Evolutionary conservation across 2,888 invertebrate species (phyloP).

Genomic region (Dysmachus trigonus): DNA sequence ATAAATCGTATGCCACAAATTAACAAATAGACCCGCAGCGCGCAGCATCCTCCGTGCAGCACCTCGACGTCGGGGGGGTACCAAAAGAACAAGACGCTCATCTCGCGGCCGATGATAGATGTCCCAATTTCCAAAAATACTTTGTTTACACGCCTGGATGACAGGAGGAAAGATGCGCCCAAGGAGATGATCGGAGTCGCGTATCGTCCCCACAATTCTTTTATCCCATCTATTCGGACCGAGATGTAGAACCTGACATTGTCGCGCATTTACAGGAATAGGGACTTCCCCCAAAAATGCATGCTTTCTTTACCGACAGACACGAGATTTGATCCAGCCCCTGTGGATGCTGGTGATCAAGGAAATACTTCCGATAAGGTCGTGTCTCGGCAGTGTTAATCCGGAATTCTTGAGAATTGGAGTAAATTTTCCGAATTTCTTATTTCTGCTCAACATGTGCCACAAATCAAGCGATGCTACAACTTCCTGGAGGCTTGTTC

Average conservation of each 20-base stretch:
- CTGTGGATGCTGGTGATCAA: neutral
- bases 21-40: constrained; percentile 19
- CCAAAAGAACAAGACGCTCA: constrained; percentile 3
- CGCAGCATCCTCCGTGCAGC: neutral
- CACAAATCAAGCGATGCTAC: neutral
- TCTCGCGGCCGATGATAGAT: constrained; percentile 24
- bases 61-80: neutral
- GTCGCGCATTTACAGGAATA: neutral
- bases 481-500: neutral
- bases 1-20: constrained; percentile 30
- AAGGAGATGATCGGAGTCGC: neutral
- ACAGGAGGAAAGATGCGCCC: constrained; percentile 11
- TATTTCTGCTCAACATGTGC: neutral
- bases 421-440: neutral
- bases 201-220: neutral
- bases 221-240: neutral
- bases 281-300: neutral
- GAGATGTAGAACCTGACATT: neutral
- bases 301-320: neutral
- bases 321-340: neutral
- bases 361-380: constrained; percentile 17
- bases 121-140: constrained; percentile 37
- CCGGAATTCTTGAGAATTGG: neutral
- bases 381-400: neutral
- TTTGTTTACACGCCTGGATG: constrained; percentile 17